These are phyloP conservation scores for Rotaria macrura DNA, from an alignment of 2,888 invertebrate genomes.

Conservation along the genomic window DNA sequence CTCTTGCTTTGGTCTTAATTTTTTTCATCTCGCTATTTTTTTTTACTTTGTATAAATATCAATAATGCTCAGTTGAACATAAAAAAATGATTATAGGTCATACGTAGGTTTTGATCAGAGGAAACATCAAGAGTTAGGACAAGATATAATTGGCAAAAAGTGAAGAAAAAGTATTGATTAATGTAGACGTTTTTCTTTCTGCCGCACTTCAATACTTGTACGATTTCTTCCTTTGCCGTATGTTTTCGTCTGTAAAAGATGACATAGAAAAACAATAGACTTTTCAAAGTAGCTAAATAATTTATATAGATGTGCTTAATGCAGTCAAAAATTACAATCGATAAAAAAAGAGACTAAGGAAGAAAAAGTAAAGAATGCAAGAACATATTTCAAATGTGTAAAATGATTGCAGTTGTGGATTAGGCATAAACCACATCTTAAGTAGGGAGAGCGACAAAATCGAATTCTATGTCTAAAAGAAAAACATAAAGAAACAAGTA, in stretches of 20 bases:
- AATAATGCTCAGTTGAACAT: neutral
- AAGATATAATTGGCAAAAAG: neutral
- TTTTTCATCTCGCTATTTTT: neutral
- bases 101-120: neutral
- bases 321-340: neutral
- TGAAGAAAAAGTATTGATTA: neutral
- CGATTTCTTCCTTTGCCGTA: neutral
- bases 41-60: neutral
- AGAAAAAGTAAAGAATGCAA: neutral
- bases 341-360: neutral
- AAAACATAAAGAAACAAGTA: neutral
- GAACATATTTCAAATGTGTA: neutral
- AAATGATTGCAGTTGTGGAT: neutral
- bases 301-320: neutral
- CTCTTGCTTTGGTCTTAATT: neutral
- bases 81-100: neutral
- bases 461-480: neutral
- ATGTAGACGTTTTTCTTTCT: neutral
- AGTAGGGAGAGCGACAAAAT: neutral
- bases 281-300: neutral
- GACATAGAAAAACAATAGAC: neutral
- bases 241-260: neutral
- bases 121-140: neutral
- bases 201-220: neutral
- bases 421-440: neutral